Evolutionary conservation across 2,888 invertebrate species (phyloP), one percentile per base, ranked within the genome.

Genomic region (Allolobophora icterica): DNA sequence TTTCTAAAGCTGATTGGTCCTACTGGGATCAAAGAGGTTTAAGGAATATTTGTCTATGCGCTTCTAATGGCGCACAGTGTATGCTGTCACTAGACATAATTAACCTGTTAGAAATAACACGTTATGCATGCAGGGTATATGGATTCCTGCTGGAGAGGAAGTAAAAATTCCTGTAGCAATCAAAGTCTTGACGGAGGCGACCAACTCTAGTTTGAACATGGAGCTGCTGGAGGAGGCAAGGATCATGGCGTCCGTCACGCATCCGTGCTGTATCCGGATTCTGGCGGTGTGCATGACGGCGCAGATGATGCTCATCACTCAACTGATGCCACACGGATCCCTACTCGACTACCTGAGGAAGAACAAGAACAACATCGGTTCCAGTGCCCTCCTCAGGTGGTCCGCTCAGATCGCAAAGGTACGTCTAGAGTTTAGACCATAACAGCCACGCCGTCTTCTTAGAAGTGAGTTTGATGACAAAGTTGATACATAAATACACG

Each of bases 281-380:
- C 96, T 99, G 90, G 99, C 98, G 0, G 98, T 99, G 0, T 99
- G 99, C 95, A 97, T 99, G 98, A 92, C 92, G 0, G 89, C 98
- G 84, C 98, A 99, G 94, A 98, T 99, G 97, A 99, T 99, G 99
- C 96, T 99, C 89, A 98, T 99, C 90, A 99, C 99, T 0, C 99
- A 99, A 95, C 96, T 99, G 83, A 99, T 99, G 98, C 99, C 99
- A 0, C 96, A 99, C 0, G 99, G 99, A 33, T 98, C 98, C 95
- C 96, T 99, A 87, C 96, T 99, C 13, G 98, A 99, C 95, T 99
- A 99, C 94, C 98, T 99, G 4, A 96, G 98, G 91, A 98, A 97
- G 92, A 38, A 90, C 34, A 38, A 40, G 40, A 84, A 35, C 40
- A 98, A 98, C 95, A 98, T 99, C 94, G 98, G 98, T 13, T 98